A percentile compares a stretch with the other conserved stretches of the same genome.
Conservation (phyloP, 2,888 invertebrate species). For the Yponomeuta malinellus region DNA sequence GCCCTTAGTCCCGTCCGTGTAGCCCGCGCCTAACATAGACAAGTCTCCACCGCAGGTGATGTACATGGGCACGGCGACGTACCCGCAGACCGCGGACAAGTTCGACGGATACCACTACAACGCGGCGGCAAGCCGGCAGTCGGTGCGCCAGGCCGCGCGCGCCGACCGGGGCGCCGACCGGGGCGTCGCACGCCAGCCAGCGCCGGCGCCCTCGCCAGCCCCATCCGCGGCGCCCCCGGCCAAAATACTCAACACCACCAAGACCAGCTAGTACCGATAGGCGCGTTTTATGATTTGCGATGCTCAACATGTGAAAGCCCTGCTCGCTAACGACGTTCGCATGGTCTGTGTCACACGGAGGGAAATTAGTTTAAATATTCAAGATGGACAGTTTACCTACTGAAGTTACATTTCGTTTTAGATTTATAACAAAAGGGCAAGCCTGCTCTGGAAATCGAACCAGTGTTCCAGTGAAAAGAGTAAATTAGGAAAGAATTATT, state of each 20-base stretch:
- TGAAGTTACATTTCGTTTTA: no score
- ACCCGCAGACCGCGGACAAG: slow-evolving; percentile 51
- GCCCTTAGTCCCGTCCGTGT: no score
- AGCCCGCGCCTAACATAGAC: not conserved
- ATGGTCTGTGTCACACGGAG: no score
- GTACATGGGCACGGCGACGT: slow-evolving; percentile 69
- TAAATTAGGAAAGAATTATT: no score
- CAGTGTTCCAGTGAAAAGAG: no score
- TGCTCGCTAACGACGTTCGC: not conserved
- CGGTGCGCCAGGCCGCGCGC: slow-evolving; percentile 52
- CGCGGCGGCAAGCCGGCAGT: slow-evolving; percentile 62
- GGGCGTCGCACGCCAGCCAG: slow-evolving; percentile 30
- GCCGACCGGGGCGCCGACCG: slow-evolving; percentile 23
- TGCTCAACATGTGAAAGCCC: not conserved
- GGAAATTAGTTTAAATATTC: no score
- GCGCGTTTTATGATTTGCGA: no score
- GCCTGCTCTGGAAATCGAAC: no score
- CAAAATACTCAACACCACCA: slow-evolving; percentile 20
- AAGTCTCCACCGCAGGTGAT: slow-evolving; percentile 42
- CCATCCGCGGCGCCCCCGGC: slow-evolving; percentile 30
- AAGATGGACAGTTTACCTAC: no score
- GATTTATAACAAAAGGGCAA: no score
- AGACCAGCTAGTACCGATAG: slow-evolving; percentile 23
- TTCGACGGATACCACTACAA: slow-evolving; percentile 71
- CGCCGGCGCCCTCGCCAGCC: slow-evolving; percentile 31